phyloP scores from a whole-genome alignment of 1,140 invertebrate species.

The Lethrus apterus region DNA sequence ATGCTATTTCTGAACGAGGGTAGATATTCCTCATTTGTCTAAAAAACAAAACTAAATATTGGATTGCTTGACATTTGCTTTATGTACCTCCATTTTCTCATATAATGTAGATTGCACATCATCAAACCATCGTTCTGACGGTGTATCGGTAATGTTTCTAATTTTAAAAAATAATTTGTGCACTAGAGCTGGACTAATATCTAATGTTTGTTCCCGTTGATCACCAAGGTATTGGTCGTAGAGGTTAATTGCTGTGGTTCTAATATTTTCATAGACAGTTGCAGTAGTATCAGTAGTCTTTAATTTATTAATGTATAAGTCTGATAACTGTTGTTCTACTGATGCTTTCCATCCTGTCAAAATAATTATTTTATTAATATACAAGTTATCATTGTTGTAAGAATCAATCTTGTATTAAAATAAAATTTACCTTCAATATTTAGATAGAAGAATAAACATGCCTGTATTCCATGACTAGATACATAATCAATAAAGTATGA shows the following conservation, averaged over 20 bases:
- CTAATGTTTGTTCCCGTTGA: conserved; percentile 59
- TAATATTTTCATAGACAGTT: conserved; percentile 51
- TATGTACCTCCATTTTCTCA: conserved; percentile 53
- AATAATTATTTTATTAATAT: conserved; percentile 11
- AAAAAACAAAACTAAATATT: conserved; percentile 37
- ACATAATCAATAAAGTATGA: conserved; percentile 80
- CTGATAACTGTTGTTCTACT: conserved; percentile 67
- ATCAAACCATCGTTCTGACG: conserved; percentile 76
- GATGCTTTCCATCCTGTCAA: conserved; percentile 64
- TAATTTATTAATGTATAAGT: conserved; percentile 50
- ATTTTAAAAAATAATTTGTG: conserved; percentile 59
- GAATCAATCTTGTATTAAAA: conserved; percentile 9
- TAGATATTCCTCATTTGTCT: conserved; percentile 59
- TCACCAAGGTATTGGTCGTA: conserved; percentile 78
- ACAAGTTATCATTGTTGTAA: neutral
- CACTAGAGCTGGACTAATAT: conserved; percentile 57
- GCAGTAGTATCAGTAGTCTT: conserved; percentile 41
- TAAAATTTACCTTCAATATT: conserved; percentile 61
- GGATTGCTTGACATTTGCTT: neutral
- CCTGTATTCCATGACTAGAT: conserved; percentile 60
- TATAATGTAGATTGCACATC: conserved; percentile 67
- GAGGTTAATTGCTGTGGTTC: conserved; percentile 70
- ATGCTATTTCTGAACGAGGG: conserved; percentile 61
- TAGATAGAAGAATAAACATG: conserved; percentile 75
- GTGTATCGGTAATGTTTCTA: conserved; percentile 48